A percentile compares a stretch with the other conserved stretches of the same genome.
Conservation (phyloP, 2,888 invertebrate genomes). For the Noctua pronuba region DNA sequence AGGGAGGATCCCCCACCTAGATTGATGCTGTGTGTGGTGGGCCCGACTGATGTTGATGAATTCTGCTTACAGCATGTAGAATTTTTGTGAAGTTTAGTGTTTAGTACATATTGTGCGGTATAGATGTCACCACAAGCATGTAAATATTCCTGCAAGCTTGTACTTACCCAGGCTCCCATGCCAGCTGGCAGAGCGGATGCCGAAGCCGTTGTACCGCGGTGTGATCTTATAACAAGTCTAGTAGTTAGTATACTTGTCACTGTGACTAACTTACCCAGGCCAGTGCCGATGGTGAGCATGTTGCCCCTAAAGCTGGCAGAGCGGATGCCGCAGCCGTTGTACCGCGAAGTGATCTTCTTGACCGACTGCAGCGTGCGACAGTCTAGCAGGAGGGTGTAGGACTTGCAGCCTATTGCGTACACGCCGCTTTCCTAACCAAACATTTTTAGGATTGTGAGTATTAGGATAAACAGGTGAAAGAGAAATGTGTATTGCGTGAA, state of each 20-base stretch:
- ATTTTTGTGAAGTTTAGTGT: neutral
- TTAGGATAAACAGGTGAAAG: neutral
- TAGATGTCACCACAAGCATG: neutral
- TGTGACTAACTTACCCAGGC: slow-evolving; percentile 90
- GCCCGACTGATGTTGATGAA: too few species aligned
- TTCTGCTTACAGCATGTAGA: neutral
- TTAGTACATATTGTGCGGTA: too few species aligned
- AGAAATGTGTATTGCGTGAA: neutral
- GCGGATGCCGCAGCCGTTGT: slow-evolving; percentile 97
- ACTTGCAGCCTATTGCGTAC: slow-evolving; percentile 98
- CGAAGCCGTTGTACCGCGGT: slow-evolving; percentile 97
- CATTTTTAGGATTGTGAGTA: neutral
- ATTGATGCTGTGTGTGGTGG: neutral
- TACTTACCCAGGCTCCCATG: slow-evolving; percentile 93
- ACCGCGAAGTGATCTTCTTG: slow-evolving; percentile 95
- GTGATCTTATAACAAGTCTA: slow-evolving; percentile 90
- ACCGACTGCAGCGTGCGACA: slow-evolving; percentile 95
- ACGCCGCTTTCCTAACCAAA: slow-evolving; percentile 93
- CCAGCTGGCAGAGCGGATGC: slow-evolving; percentile 97
- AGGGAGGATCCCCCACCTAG: neutral
- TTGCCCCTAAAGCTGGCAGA: slow-evolving; percentile 97
- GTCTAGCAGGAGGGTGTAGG: slow-evolving; percentile 97
- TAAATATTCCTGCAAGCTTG: neutral
- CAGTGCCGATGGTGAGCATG: slow-evolving; percentile 98
- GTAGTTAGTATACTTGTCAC: neutral